These are phyloP conservation scores for Coelinius sp. DNA, from an alignment of 2,888 invertebrate species.

Conservation along the genomic window DNA sequence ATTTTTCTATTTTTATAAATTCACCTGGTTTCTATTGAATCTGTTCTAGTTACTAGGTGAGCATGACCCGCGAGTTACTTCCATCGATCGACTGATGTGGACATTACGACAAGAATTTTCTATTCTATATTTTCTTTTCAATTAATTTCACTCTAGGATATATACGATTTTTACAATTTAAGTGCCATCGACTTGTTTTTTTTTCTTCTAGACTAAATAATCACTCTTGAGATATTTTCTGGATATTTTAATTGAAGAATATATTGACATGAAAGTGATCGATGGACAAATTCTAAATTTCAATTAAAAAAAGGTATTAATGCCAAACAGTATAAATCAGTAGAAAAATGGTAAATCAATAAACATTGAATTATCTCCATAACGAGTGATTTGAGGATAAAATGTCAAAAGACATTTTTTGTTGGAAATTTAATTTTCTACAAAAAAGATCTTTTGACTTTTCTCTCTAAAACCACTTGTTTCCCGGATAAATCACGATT, in stretches of 20 bases:
- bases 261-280: not conserved
- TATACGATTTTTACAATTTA: not conserved
- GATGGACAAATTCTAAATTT: too few species aligned
- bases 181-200: not conserved
- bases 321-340: too few species aligned
- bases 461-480: too few species aligned
- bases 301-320: too few species aligned
- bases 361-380: too few species aligned
- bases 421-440: too few species aligned
- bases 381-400: too few species aligned
- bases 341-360: too few species aligned
- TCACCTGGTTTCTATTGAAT: not conserved
- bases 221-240: not conserved
- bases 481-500: too few species aligned
- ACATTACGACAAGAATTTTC: not conserved
- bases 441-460: too few species aligned
- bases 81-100: not conserved
- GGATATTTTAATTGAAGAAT: not conserved
- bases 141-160: not conserved
- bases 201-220: not conserved
- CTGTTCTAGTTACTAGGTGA: not conserved
- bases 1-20: slow-evolving; percentile 34
- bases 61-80: not conserved
- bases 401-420: too few species aligned
- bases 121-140: slow-evolving; percentile 18